Evolutionary conservation across 2,888 invertebrate species (phyloP), one percentile per base, ranked within the genome.

Genomic region (Tridacna gigas): DNA sequence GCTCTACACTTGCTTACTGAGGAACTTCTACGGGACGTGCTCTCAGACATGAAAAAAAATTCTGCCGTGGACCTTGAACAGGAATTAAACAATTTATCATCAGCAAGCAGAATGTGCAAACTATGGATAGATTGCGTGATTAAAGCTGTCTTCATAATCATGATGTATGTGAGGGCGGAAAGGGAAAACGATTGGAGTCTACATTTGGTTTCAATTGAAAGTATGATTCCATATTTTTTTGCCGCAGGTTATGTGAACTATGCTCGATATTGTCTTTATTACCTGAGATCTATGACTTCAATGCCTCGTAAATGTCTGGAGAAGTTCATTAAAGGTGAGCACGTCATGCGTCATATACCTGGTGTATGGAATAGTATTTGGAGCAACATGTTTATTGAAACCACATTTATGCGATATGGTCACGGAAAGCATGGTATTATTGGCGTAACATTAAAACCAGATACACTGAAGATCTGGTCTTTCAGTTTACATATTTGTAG

Each of bases 361-460:
- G 90, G 90, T 37, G 61, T 89, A n/a, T 90, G 86, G 83, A 90
- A 90, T 78, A 88, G 85, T 0, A 86, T 89, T 0, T 89, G 89
- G 84, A 78, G 82, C 63, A 88, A 90, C 69, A 83, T 89, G 86
- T 88, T 80, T 65, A 91, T 89, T 25, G 90, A 90, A 74, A 86
- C 86, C 9, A 91, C 88, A 4, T 90, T 83, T 79, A 91, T 91
- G 89, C 51, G 85, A 18, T 91, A 91, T 80, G 89, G 91, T 9
- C 89, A 90, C 79, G 84, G 89, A 26, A 89, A 90, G 79, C 86
- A 89, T 20, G 90, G 89, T 9, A 83, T 90, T n/a, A 83, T 91
- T 61, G 90, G 91, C 20, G 82, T 89, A n/a, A 91, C 87, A 7
- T 74, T 90, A 0, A 88, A 88, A 28, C 84, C 86, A 78, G 60